phyloP scores from a whole-genome alignment of 1,140 invertebrate species.

The Brachionus plicatilis region DNA sequence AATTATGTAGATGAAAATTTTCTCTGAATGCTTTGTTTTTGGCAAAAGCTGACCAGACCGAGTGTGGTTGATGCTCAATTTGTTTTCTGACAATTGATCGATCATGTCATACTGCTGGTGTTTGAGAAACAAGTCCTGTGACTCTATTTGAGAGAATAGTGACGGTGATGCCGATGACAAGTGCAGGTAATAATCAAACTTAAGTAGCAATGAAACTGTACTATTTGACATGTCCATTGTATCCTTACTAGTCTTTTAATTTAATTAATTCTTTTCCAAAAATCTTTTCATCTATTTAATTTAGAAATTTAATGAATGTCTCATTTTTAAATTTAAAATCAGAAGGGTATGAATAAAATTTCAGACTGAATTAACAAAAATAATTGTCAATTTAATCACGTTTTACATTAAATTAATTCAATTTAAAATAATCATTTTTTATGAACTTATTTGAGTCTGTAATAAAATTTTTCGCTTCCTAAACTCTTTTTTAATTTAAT shows the following conservation, averaged over 20 bases:
- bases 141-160: neutral
- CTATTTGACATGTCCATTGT: neutral
- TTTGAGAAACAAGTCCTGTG: neutral
- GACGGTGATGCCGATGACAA: neutral
- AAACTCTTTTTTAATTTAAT: neutral
- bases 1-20: slow-evolving; percentile 13
- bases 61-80: neutral
- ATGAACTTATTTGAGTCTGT: neutral
- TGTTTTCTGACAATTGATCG: neutral
- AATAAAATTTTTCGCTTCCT: neutral
- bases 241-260: neutral
- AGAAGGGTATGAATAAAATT: neutral
- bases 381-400: neutral
- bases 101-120: neutral
- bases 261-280: neutral
- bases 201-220: neutral
- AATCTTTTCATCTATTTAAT: neutral
- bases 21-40: slow-evolving; percentile 8
- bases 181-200: neutral
- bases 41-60: neutral
- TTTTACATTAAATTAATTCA: neutral
- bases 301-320: neutral
- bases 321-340: neutral
- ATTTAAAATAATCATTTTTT: neutral
- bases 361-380: slow-evolving; percentile 3